These are phyloP conservation scores for Acrossocheilus fasciatus DNA, from an alignment of 2,797 vertebrate genomes.

Conservation along the genomic window DNA sequence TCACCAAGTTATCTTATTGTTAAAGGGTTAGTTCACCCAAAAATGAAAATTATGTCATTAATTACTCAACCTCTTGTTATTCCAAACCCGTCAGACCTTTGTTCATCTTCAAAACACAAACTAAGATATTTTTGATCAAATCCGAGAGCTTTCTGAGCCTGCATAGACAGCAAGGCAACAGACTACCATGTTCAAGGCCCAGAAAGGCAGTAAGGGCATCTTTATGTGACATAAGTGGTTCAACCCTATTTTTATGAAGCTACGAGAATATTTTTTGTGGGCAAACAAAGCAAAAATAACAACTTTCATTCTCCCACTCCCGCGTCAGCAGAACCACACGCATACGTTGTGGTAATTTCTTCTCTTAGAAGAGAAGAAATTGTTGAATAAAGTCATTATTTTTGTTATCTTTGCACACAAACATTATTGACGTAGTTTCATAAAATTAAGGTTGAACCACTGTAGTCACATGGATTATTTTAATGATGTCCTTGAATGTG, in stretches of 20 bases:
- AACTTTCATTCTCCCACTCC: background rate
- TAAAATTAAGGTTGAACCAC: too few species aligned
- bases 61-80: background rate
- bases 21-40: background rate
- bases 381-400: too few species aligned
- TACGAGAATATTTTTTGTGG: background rate
- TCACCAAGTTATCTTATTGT: background rate
- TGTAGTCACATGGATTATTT: too few species aligned
- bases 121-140: background rate
- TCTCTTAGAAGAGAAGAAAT: background rate
- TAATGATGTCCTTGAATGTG: background rate
- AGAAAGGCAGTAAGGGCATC: background rate
- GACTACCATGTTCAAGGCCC: background rate
- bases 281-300: background rate
- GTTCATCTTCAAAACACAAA: background rate
- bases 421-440: too few species aligned
- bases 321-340: too few species aligned
- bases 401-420: too few species aligned
- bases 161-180: background rate
- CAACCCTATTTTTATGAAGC: background rate
- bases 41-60: background rate
- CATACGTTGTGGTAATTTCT: too few species aligned
- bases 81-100: background rate
- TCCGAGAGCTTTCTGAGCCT: background rate
- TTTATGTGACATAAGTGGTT: background rate